Evolutionary conservation across 2,888 invertebrate species (phyloP), one percentile per base, ranked within the genome.

Genomic region (Nysson spinosus): DNA sequence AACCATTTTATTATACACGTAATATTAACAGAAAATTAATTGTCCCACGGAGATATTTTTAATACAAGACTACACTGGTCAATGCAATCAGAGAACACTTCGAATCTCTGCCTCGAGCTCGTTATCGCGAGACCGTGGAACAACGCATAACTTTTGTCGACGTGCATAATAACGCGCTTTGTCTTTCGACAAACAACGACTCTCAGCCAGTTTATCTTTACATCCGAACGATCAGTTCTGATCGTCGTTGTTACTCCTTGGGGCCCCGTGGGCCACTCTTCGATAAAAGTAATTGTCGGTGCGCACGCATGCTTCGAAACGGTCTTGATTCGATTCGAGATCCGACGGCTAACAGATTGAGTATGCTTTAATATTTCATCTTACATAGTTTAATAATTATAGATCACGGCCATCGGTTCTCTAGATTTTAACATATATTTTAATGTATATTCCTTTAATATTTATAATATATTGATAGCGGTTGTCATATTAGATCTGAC

Each of bases 211-310:
- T 66, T 73, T 62, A 69, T 69, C 65, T 73, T 43, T 65, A 39
- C 35, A 46, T 56, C 58, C 55, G 32, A 37, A 47, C 43, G 57
- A 55, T 69, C 50, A 34, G 35, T 12, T n/a, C 12, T 61, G 61
- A 40, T 69, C 60, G 32, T 37, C 26, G 50, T 50, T 51, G 49
- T 40, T 47, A 50, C 37, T 34, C 19, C 35, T 49, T 32, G 30
- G 22, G 35, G 22, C 30, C 26, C 58, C 22, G 19, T 44, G 24
- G 37, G 51, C 17, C 30, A 20, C 37, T 49, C 32, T 30, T 54
- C 57, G 75, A 71, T 57, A 75, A 75, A 74, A 63, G 60, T 62
- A 71, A 74, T 71, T 60, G 71, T 62, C 55, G 50, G 54, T 50
- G 62, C 35, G 55, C 42, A 34, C 42, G 34, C 40, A 34, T 37